Evolutionary conservation across 2,797 vertebrate species (phyloP).

Genomic region (Somateria mollissima): DNA sequence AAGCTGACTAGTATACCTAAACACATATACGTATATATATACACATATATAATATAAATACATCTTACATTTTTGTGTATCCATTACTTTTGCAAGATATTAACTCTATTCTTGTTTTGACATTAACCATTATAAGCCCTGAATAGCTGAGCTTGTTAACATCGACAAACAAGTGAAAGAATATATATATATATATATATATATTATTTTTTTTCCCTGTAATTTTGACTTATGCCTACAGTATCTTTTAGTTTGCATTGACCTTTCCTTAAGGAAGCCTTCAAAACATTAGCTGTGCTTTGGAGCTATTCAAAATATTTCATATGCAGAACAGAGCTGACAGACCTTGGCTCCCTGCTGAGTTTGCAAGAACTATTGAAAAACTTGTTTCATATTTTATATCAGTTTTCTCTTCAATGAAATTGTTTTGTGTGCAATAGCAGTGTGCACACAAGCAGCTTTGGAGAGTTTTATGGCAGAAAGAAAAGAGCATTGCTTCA

Average conservation of each 20-base stretch:
- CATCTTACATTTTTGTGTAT: neutral
- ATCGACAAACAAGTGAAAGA: neutral
- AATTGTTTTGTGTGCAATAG: neutral
- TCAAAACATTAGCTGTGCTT: neutral
- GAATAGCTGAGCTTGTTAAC: neutral
- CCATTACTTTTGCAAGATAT: neutral
- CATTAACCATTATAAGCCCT: neutral
- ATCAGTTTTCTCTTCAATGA: neutral
- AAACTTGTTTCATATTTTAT: neutral
- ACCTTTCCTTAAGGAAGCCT: slow-evolving; percentile 46
- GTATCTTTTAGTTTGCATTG: neutral
- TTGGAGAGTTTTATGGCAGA: neutral
- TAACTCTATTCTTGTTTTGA: neutral
- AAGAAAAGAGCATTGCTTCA: neutral
- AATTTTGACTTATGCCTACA: slow-evolving; percentile 18
- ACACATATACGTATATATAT: accelerated
- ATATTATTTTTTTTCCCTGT: neutral
- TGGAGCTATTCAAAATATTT: slow-evolving; percentile 29
- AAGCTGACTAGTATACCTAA: neutral
- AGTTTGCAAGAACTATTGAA: slow-evolving; percentile 4
- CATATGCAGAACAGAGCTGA: slow-evolving; percentile 34
- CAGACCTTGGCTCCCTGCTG: slow-evolving; percentile 19
- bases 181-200: neutral
- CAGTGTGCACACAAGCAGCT: neutral
- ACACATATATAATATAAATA: accelerated